Evolutionary conservation across 2,888 invertebrate species (phyloP).

Genomic region (Drymonia ruficornis): DNA sequence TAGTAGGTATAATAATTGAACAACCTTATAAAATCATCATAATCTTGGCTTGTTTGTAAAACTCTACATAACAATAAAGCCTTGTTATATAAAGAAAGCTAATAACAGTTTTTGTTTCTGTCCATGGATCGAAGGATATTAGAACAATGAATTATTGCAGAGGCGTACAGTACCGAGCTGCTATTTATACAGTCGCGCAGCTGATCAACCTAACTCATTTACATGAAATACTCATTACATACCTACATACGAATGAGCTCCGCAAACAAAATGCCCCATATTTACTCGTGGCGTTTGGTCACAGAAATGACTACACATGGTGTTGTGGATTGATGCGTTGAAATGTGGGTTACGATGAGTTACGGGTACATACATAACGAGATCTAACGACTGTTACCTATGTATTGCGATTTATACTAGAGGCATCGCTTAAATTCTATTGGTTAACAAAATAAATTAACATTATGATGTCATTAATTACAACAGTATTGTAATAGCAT

Average conservation of each 20-base stretch:
- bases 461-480: neutral
- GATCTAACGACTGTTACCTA: conserved; percentile 38
- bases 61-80: no score
- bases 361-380: conserved; percentile 38
- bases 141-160: conserved; percentile 20
- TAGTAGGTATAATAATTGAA: no score
- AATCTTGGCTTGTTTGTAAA: no score
- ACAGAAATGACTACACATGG: conserved; percentile 47
- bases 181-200: conserved; percentile 62
- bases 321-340: conserved; percentile 38
- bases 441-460: no score
- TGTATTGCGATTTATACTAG: conserved; percentile 35
- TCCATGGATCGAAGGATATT: neutral
- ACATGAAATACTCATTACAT: conserved; percentile 52
- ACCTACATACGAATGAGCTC: conserved; percentile 30
- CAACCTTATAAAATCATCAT: no score
- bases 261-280: conserved; percentile 34
- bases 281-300: conserved; percentile 42
- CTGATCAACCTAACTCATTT: conserved; percentile 58
- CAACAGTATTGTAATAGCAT: neutral
- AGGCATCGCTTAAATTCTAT: no score
- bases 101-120: no score
- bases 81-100: no score
- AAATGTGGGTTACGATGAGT: conserved; percentile 43
- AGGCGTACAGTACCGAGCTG: conserved; percentile 46